phyloP scores from a whole-genome alignment of 2,888 invertebrate genomes.

The Syritta pipiens region DNA sequence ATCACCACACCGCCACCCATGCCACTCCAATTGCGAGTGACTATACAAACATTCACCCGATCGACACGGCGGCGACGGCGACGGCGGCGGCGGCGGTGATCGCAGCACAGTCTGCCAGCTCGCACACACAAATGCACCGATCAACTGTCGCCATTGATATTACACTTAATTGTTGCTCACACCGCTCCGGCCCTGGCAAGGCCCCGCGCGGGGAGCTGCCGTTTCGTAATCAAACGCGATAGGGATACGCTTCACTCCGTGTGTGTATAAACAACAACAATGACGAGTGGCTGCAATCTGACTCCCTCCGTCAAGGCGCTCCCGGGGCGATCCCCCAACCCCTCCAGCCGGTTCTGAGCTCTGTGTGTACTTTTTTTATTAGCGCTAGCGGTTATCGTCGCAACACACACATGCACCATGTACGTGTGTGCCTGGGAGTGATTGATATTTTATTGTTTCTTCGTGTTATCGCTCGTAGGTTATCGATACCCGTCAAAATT shows the following conservation, averaged over 20 bases:
- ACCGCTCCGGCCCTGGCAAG: conserved; percentile 25
- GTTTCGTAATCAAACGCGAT: conserved; percentile 30
- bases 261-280: conserved; percentile 40
- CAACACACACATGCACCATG: conserved; percentile 30
- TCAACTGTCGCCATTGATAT: conserved; percentile 65
- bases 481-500: too few relatives aligned
- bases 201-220: conserved; percentile 3
- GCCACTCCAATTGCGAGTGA: conserved; percentile 50
- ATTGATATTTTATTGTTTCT: conserved; percentile 65
- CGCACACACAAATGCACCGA: conserved; percentile 59
- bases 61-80: neutral
- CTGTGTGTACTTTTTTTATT: conserved; percentile 40
- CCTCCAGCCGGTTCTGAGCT: conserved; percentile 18
- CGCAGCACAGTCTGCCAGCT: conserved; percentile 46
- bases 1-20: conserved; percentile 7
- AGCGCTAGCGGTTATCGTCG: conserved; percentile 55
- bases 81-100: conserved; percentile 16
- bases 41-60: conserved; percentile 52
- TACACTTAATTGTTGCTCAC: conserved; percentile 61
- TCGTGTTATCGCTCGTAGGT: conserved; percentile 50
- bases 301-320: conserved; percentile 48
- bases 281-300: conserved; percentile 59
- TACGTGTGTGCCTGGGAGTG: conserved; percentile 31
- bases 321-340: conserved; percentile 6
- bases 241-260: too few relatives aligned